Evolutionary conservation across 2,113 vertebrate species (phyloP).

Genomic region (Spea multiplicata): DNA sequence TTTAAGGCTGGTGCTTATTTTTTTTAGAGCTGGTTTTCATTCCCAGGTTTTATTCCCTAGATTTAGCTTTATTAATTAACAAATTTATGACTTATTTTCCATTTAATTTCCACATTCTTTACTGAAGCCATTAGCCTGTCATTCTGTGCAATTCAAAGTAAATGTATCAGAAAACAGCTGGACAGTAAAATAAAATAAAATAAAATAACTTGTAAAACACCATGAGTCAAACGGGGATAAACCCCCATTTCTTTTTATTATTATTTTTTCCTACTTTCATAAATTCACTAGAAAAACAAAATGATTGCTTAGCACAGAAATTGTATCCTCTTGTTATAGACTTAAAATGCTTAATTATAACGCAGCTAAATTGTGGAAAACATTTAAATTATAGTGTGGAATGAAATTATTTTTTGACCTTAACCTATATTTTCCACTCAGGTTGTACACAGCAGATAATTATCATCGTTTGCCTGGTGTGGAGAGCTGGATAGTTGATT

Average conservation of each 20-base stretch:
- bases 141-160: conserved; percentile 20
- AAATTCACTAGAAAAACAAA: conserved; percentile 4
- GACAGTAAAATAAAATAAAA: neutral
- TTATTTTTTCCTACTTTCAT: conserved; percentile 25
- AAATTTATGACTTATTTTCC: neutral
- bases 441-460: too few relatives aligned
- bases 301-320: neutral
- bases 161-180: conserved; percentile 19
- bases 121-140: conserved; percentile 9
- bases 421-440: neutral
- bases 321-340: conserved; percentile 24
- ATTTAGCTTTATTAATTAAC: too few relatives aligned
- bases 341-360: conserved; percentile 35
- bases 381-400: conserved; percentile 25
- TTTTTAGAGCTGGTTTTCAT: too few relatives aligned
- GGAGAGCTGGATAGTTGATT: too few relatives aligned
- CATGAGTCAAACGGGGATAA: conserved; percentile 9
- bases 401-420: conserved; percentile 9
- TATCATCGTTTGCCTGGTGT: too few relatives aligned
- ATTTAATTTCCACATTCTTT: conserved; percentile 18
- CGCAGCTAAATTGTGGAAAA: neutral
- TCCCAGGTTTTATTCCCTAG: too few relatives aligned
- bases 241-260: conserved; percentile 33
- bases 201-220: conserved; percentile 24
- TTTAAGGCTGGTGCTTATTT: too few relatives aligned